Base-by-base conservation (phyloP, 2,888 invertebrate species). In the Megaustenia siamemsis region DNA sequence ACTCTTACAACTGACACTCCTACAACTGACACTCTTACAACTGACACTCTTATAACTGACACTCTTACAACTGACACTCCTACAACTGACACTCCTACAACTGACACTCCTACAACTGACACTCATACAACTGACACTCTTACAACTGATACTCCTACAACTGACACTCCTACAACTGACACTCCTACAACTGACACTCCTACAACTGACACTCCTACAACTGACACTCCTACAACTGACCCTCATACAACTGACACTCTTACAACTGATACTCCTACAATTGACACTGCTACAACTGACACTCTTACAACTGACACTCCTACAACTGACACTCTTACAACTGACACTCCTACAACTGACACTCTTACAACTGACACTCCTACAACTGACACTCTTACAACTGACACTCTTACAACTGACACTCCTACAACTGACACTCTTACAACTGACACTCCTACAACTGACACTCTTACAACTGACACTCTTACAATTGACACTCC, bases 11-110 rank as follows among this genome's bases (percentile, higher is more conserved):
- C 32, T 71, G 12, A 32, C 40, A 71, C 71, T 49, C 49, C 49
- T 38, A 35, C 71, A 32, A 71, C 71, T 71, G 24, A 28, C 6
- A 71, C 71, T 66, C n/a, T 24, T 66, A 66, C 66, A 28, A 66
- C 66, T 66, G 21, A n/a, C 32, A 66, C 66, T 66, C 8, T 24
- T 66, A 21, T 32, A 28, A 66, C 66, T 69, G 5, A n/a, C 60
- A 60, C 18, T 49, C 49, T 15, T 49, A n/a, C 0, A 24, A 24
- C n/a, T 18, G 24, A 1, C 15, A 12, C 60, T 60, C 60, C 60
- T 24, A n/a, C 15, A 6, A 24, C n/a, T 18, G 24, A 18, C 21
- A 60, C 49, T n/a, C 60, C 24, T 60, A 60, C 24, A 60, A 2
- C 21, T 60, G 24, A 60, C 60, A 60, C 21, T 6, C 60, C 60